Evolutionary conservation across 1,140 invertebrate genomes (phyloP), one percentile per base, ranked within the genome.

Genomic region (Papilio dardanus): DNA sequence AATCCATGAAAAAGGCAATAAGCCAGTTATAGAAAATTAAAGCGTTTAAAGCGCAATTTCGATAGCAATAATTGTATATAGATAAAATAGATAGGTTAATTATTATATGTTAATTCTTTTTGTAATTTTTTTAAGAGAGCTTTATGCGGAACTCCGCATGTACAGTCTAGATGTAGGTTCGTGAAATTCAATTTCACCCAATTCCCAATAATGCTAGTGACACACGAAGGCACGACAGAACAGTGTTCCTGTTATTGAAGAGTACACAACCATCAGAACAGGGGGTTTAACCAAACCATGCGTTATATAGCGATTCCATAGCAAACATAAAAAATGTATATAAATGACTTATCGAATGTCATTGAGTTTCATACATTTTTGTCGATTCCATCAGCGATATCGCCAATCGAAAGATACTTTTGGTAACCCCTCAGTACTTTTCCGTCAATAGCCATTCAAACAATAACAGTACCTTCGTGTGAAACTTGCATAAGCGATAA

Each of bases 21-120:
- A 88, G 82, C 84, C 84, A 84, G 80, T 79, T 76, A 74, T 82
- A 81, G 79, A 78, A 80, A 83, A 86, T 79, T 85, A 80, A 83
- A 65, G 91, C 90, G 90, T 91, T 91, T 50, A 83, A 88, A 91
- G 89, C 91, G 91, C 91, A 85, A 76, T 85, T 87, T 89, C 83
- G 81, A 91, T 92, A 93, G 90, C 90, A 93, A 93, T 93, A 92
- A 90, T 86, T 93, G 89, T 93, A 92, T 81, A 92, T 93, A 92
- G 79, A 79, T 82, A 14, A 84, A 81, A 86, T 92, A 92, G 91
- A 91, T 93, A 93, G 91, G 87, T 87, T 93, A 92, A 93, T 91
- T 92, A 93, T 91, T 90, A 83, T 89, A 89, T 83, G 88, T 93
- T 92, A 87, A 88, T 76, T 86, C 79, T 81, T 89, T 88, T 88